phyloP scores from a whole-genome alignment of 2,888 invertebrate species.

The Apoda limacodes region DNA sequence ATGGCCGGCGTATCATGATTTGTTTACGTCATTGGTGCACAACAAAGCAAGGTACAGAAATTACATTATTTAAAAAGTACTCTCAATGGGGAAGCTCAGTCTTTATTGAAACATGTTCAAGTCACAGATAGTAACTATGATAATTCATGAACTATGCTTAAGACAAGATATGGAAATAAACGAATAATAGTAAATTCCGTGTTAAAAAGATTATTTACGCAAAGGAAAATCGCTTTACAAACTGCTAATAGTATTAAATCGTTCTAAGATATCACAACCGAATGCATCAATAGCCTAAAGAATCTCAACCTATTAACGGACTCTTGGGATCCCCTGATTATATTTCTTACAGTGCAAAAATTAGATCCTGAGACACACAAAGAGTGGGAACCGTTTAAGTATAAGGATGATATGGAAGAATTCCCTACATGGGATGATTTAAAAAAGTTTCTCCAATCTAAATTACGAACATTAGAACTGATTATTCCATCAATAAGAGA shows the following conservation, averaged over 20 bases:
- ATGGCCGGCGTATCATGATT: too few species aligned
- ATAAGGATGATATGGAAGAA: slow-evolving; percentile 5
- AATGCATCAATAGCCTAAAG: slow-evolving; percentile 12
- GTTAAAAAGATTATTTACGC: too few species aligned
- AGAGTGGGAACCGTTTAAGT: slow-evolving; percentile 12
- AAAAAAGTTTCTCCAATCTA: too few species aligned
- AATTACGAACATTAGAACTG: too few species aligned
- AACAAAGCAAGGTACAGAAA: too few species aligned
- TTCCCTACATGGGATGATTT: too few species aligned
- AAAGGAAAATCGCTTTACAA: too few species aligned
- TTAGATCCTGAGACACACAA: slow-evolving; percentile 14
- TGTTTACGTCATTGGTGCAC: too few species aligned
- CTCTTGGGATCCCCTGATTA: slow-evolving; percentile 13
- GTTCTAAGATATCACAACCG: slow-evolving; percentile 14
- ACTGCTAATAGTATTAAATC: slow-evolving; percentile 8
- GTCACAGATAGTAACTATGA: slow-evolving; percentile 10
- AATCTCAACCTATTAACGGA: slow-evolving; percentile 11
- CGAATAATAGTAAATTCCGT: too few species aligned
- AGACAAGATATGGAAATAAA: slow-evolving; percentile 3
- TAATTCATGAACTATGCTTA: slow-evolving; percentile 6
- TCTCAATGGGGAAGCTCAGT: slow-evolving; percentile 11
- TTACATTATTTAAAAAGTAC: too few species aligned
- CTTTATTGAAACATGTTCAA: slow-evolving; percentile 10
- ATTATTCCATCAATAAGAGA: too few species aligned
- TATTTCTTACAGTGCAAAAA: slow-evolving; percentile 13